A percentile compares a stretch with the other conserved stretches of the same genome.
Evolutionary conservation across 2,888 invertebrate genomes (phyloP).

Genomic region (Xestobium rufovillosum): DNA sequence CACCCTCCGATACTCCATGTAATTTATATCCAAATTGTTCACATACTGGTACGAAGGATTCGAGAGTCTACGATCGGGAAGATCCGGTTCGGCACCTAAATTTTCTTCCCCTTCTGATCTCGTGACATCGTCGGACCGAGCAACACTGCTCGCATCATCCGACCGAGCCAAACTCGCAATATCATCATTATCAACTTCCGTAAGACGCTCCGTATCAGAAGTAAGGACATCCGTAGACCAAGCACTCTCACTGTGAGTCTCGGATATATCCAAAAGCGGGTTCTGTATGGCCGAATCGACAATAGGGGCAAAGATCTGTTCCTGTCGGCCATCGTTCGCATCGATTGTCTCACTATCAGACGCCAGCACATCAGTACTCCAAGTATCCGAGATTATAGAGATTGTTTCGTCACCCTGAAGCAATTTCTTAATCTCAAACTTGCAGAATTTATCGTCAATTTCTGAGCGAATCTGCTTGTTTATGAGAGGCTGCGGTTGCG

Average conservation of each 20-base stretch:
- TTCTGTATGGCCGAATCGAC: constrained; percentile 40
- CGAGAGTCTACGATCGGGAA: constrained; percentile 1
- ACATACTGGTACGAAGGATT: not conserved
- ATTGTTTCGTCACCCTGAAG: constrained; percentile 84
- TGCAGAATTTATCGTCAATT: constrained; percentile 97
- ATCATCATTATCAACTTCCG: constrained; percentile 70
- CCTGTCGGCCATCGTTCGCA: constrained; percentile 47
- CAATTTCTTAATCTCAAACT: constrained; percentile 87
- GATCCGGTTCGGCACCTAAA: constrained; percentile 25
- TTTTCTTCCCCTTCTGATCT: constrained; percentile 50
- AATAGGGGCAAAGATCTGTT: constrained; percentile 45
- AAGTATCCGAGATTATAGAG: constrained; percentile 95
- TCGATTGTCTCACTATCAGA: constrained; percentile 94
- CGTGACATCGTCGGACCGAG: constrained; percentile 71
- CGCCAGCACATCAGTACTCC: constrained; percentile 97
- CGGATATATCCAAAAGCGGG: constrained; percentile 66
- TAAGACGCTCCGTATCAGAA: constrained; percentile 85
- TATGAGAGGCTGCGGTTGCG: constrained; percentile 42
- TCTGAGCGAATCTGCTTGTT: constrained; percentile 85
- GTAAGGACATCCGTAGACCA: constrained; percentile 97
- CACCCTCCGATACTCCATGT: too few relatives aligned
- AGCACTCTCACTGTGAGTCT: constrained; percentile 90
- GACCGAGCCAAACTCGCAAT: constrained; percentile 55
- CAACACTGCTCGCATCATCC: constrained; percentile 49
- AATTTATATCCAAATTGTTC: constrained; percentile 1